A percentile compares a stretch with the other conserved stretches of the same genome.
These are phyloP conservation scores for Hippasteria phrygiana DNA, from an alignment of 53 echinoderm and acorn worm genomes.

Conservation along the genomic window DNA sequence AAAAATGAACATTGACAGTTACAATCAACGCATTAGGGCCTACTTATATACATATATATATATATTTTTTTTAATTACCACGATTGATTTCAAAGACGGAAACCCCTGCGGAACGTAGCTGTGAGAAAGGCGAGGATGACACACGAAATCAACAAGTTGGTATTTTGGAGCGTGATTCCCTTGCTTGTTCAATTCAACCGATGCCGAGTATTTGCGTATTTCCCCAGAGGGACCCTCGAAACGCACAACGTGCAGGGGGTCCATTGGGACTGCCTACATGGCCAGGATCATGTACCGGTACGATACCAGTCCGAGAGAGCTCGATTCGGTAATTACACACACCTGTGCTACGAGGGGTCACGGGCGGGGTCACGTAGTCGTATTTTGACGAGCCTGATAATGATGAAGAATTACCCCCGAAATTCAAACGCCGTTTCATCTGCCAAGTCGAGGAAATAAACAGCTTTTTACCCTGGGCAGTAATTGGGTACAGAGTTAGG, in stretches of 20 bases:
- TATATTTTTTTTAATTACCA: no score
- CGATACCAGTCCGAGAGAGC: neutral
- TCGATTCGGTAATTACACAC: slow-evolving; percentile 41
- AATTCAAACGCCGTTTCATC: slow-evolving; percentile 11
- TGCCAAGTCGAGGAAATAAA: slow-evolving; percentile 43
- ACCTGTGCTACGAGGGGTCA: slow-evolving; percentile 31
- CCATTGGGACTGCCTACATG: neutral
- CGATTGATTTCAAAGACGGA: no score
- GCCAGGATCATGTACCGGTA: neutral
- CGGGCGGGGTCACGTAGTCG: slow-evolving; percentile 38
- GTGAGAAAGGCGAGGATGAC: no score
- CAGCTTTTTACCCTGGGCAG: neutral
- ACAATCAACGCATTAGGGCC: no score
- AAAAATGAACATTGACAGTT: no score
- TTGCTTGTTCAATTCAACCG: neutral
- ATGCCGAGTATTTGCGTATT: neutral
- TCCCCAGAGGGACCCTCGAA: neutral
- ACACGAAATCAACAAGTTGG: neutral
- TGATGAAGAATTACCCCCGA: slow-evolving; percentile 56
- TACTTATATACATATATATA: no score
- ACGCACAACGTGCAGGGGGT: neutral
- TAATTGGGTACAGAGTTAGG: slow-evolving; percentile 44
- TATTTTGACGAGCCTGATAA: slow-evolving; percentile 64
- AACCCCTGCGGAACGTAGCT: no score
- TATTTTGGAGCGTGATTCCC: neutral